A percentile compares a stretch with the other conserved stretches of the same genome.
Conservation (phyloP, 2,888 invertebrate genomes). For the Apodemia duryi region DNA sequence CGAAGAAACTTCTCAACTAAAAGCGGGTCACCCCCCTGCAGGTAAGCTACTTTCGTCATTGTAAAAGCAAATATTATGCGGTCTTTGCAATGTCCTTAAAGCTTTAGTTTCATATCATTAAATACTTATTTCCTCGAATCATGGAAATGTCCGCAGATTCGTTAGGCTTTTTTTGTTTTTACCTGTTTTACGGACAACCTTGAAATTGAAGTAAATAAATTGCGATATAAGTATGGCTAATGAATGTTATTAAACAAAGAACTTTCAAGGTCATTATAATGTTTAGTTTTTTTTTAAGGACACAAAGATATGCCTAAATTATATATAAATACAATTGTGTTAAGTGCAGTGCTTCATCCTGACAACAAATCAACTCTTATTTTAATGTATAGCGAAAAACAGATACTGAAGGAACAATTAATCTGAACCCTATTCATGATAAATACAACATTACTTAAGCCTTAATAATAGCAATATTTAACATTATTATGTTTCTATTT, state of each 20-base stretch:
- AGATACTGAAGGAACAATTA: too few relatives aligned
- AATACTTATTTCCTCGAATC: neutral
- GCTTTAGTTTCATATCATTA: neutral
- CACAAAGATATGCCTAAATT: neutral
- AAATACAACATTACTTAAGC: too few relatives aligned
- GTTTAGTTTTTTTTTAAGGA: neutral
- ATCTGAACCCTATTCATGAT: too few relatives aligned
- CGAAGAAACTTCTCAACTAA: constrained; percentile 83
- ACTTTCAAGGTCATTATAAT: constrained; percentile 42
- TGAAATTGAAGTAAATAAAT: constrained; percentile 22
- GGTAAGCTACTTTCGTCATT: constrained; percentile 74
- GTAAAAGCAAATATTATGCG: neutral
- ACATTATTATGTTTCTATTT: too few relatives aligned
- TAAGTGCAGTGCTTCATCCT: too few relatives aligned
- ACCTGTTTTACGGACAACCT: constrained; percentile 22
- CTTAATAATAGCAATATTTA: too few relatives aligned
- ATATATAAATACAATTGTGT: too few relatives aligned
- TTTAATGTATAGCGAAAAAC: too few relatives aligned
- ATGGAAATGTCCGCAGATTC: neutral
- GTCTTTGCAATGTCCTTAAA: neutral
- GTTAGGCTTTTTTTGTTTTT: neutral
- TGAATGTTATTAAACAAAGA: constrained; percentile 50
- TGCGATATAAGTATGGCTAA: constrained; percentile 22
- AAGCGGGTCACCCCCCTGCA: constrained; percentile 94
- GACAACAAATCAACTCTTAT: too few relatives aligned